Conservation (phyloP, 2,113 vertebrate species). For the Morone chrysops region DNA sequence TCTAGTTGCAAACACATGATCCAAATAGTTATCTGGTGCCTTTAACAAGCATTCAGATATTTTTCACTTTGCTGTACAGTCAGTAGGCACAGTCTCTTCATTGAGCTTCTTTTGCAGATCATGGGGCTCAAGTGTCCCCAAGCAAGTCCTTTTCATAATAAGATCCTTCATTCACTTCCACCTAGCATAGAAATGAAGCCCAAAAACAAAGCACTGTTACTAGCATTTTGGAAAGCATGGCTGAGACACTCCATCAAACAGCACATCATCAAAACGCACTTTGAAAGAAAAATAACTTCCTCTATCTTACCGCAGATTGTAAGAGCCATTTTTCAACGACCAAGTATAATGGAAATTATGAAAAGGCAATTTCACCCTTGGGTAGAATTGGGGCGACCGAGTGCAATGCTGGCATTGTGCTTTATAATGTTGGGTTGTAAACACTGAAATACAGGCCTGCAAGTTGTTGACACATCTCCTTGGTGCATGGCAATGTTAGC, state of each 20-base stretch:
- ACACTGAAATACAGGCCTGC: constrained; percentile 56
- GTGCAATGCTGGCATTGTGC: constrained; percentile 49
- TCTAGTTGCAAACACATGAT: neutral
- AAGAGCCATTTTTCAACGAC: constrained; percentile 77
- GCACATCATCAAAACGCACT: constrained; percentile 73
- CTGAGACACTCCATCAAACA: constrained; percentile 75
- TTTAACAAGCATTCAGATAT: constrained; percentile 15
- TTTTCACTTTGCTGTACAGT: constrained; percentile 1
- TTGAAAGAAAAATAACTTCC: constrained; percentile 69
- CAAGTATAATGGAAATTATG: constrained; percentile 83
- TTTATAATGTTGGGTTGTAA: constrained; percentile 68
- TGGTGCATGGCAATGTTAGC: constrained; percentile 30
- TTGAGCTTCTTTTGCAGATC: constrained; percentile 18
- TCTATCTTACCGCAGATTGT: constrained; percentile 68
- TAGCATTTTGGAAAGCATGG: constrained; percentile 46
- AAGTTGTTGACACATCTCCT: constrained; percentile 58
- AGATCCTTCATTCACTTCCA: constrained; percentile 53
- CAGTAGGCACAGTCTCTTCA: constrained; percentile 9
- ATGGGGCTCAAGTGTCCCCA: constrained; percentile 48
- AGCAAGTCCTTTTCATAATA: constrained; percentile 44
- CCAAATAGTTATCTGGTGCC: neutral
- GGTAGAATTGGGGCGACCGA: constrained; percentile 75
- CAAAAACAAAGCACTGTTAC: constrained; percentile 41
- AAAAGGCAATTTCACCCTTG: constrained; percentile 85
- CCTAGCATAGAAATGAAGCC: constrained; percentile 57